These are phyloP conservation scores for Drosophila mayri DNA, from an alignment of 1,140 invertebrate genomes.

Conservation along the genomic window DNA sequence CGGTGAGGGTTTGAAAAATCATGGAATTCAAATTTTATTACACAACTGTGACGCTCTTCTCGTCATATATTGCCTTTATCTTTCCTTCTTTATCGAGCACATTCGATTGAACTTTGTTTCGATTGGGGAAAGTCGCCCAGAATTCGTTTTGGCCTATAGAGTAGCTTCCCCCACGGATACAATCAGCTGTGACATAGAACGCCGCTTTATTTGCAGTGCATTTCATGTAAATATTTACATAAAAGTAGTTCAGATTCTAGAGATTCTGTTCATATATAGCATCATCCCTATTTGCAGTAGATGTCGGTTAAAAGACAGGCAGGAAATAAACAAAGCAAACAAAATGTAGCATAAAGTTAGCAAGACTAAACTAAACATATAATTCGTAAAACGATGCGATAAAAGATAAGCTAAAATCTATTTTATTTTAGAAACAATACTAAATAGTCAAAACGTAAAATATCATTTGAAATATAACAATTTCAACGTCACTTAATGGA, in stretches of 20 bases:
- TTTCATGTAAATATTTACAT: conserved; percentile 29
- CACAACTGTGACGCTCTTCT: conserved; percentile 23
- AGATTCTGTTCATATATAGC: not conserved
- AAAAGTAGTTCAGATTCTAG: not conserved
- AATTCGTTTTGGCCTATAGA: conserved; percentile 5
- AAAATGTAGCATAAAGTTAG: not conserved
- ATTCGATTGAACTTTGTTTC: conserved; percentile 50
- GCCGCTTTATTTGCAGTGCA: conserved; percentile 14
- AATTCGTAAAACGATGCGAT: not conserved
- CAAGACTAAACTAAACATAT: not conserved
- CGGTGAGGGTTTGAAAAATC: conserved; percentile 11
- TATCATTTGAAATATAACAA: not conserved
- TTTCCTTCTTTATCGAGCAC: conserved; percentile 23
- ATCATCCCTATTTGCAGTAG: not conserved
- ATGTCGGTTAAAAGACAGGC: not conserved
- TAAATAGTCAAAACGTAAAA: not conserved
- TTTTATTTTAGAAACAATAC: not conserved
- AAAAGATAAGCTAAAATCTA: not conserved
- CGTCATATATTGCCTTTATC: conserved; percentile 11
- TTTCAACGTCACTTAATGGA: conserved; percentile 5
- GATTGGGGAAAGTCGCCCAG: conserved; percentile 19
- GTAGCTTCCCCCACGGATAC: conserved; percentile 19
- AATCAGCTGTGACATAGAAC: conserved; percentile 20
- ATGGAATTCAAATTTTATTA: conserved; percentile 27
- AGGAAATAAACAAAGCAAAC: conserved; percentile 5